Percentiles rank a stretch among this genome's conserved stretches.
Conservation (phyloP, 1,140 invertebrate genomes). For the Drosophila pectinifera region DNA sequence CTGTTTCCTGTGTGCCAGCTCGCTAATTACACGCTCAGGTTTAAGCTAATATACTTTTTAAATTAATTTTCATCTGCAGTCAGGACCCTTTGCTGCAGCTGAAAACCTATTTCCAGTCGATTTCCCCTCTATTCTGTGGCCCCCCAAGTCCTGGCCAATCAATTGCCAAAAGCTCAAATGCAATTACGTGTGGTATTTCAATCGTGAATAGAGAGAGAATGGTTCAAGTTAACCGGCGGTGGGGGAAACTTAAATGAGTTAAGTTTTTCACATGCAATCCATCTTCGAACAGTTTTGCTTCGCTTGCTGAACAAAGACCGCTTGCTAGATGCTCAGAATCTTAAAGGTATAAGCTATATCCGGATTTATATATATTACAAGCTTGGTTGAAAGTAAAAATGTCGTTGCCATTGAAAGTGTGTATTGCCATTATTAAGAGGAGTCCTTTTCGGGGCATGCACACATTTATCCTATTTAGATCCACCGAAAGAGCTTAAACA, state of each 20-base stretch:
- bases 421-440: too few relatives aligned
- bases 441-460: too few relatives aligned
- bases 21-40: conserved; percentile 34
- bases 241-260: conserved; percentile 11
- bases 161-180: conserved; percentile 60
- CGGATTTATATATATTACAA: not conserved
- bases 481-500: too few relatives aligned
- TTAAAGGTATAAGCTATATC: not conserved
- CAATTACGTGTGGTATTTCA: conserved; percentile 47
- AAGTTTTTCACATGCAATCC: conserved; percentile 8
- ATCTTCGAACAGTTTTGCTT: not conserved
- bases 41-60: conserved; percentile 40
- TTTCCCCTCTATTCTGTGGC: conserved; percentile 29
- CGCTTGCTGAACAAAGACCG: not conserved
- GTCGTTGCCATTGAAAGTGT: too few relatives aligned
- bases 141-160: conserved; percentile 13
- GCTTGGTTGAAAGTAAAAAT: too few relatives aligned
- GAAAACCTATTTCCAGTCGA: conserved; percentile 73
- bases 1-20: not conserved
- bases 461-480: too few relatives aligned
- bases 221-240: conserved; percentile 12
- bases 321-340: not conserved
- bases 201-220: conserved; percentile 7
- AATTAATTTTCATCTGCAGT: conserved; percentile 26
- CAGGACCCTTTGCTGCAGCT: conserved; percentile 29